Evolutionary conservation across 2,888 invertebrate species (phyloP), one percentile per base, ranked within the genome.

Genomic region (Sylvicola cinctus): DNA sequence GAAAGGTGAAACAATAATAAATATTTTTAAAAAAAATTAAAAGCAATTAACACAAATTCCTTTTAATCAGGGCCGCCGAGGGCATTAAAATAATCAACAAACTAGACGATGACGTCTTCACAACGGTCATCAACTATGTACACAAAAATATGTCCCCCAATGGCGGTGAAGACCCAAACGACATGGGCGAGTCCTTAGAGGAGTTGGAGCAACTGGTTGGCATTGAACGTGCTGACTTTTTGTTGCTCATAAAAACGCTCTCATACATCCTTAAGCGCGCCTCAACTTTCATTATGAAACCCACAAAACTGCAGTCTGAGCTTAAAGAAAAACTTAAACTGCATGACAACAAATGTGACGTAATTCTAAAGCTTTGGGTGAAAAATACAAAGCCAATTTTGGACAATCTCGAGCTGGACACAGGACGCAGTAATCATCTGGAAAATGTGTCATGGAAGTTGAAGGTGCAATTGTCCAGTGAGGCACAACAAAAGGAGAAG

Each of bases 381-480:
- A 54, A 55, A 26, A 54, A 60, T 39, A 62, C 63, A 2, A 65
- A 64, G 41, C 55, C 59, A 5, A 58, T 66, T 40, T 57, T 67
- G 42, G 59, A 60, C 30, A 62, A 64, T 45, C 52, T 66, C 41
- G 54, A 55, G 11, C 51, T 66, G 41, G 53, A 56, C n/a, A 48
- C 47, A 29, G 49, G 49, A 30, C 49, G 50, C 36, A 50, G 51
- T 35, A 58, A 60, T 45, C 59, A 64, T 44, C 49, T 69, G 23
- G 56, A 65, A 34, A 57, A 62, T 42, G 52, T 68, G 25, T 55
- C 59, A 20, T 69, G 69, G 68, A 62, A 67, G 38, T 44, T 68
- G 2, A 65, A 66, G 45, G 52, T 68, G 15, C 60, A 66, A 46
- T 54, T 59, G 20, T 59, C 63, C 4, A 62, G 63, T 3, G 58